Evolutionary conservation across 2,888 invertebrate genomes (phyloP), one percentile per base, ranked within the genome.

Genomic region (Yponomeuta evonymella): DNA sequence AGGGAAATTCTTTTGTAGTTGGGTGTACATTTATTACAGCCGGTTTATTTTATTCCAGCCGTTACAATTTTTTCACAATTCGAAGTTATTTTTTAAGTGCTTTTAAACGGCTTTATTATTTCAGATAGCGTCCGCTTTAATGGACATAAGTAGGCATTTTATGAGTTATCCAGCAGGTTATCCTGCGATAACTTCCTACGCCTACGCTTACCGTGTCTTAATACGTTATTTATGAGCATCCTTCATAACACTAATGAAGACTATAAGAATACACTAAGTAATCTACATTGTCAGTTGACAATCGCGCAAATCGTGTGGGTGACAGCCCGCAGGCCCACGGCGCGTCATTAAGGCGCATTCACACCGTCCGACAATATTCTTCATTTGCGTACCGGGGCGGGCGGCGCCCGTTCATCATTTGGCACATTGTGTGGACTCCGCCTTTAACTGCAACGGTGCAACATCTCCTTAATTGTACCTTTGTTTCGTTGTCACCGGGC

Each of bases 331-430:
- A 82, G 82, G 72, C 78, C 78, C 77, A 80, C 77, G 83, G 82
- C 77, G 81, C 87, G 81, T 90, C 92, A 91, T 91, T 92, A 91
- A 88, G 90, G 86, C 85, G 88, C 81, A 92, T 92, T 92, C 91
- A 91, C 83, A 80, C 82, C 81, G 84, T 83, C 87, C 89, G 89
- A 91, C 91, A 92, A 92, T 92, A 92, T 92, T 92, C 92, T 91
- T 92, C 92, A 91, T 92, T 92, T 90, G 89, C 91, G 89, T 88
- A 83, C 85, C 82, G 78, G 83, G 81, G 81, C 78, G 82, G 33
- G 33, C 33, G 83, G 71, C 70, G 62, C 71, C 36, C 67, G 79
- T 70, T 63, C 88, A 86, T 90, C 90, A 92, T 91, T 92, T 91
- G 87, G 85, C 86, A 87, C 81, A 92, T 92, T 92, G 91, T 92